Evolutionary conservation across 2,888 invertebrate species (phyloP).

Genomic region (Plagodis dolabraria): DNA sequence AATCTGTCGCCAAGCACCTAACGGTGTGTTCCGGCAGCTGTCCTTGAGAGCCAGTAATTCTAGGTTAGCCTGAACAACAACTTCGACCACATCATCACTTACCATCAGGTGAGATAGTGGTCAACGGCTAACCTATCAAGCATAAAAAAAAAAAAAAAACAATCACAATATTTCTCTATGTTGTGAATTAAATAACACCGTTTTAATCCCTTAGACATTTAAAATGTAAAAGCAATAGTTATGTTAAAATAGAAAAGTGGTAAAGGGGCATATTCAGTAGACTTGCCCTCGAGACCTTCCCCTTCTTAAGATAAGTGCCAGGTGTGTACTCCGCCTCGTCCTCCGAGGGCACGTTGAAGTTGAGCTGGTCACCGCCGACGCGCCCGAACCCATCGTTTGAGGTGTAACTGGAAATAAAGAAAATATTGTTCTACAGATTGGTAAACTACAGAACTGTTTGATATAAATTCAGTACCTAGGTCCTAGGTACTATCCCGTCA

Average conservation of each 20-base stretch:
- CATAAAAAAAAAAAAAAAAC: conserved; percentile 5
- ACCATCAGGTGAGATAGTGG: background rate
- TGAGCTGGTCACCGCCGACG: conserved; percentile 80
- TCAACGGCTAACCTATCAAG: too few species aligned
- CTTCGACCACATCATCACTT: too few species aligned
- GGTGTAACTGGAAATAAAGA: conserved; percentile 75
- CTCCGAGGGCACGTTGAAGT: conserved; percentile 88
- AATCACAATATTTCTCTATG: conserved; percentile 12
- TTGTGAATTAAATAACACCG: too few species aligned
- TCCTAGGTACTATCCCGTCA: too few species aligned
- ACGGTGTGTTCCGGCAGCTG: too few species aligned
- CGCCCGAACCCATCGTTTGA: conserved; percentile 80
- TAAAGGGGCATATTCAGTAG: conserved; percentile 74
- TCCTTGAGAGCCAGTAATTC: too few species aligned
- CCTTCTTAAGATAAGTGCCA: conserved; percentile 86
- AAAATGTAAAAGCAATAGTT: too few species aligned
- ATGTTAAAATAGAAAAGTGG: conserved; percentile 31
- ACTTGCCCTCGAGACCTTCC: conserved; percentile 88
- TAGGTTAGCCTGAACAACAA: too few species aligned
- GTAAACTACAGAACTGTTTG: too few species aligned
- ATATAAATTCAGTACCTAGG: too few species aligned
- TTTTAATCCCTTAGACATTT: too few species aligned
- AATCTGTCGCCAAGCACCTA: too few species aligned
- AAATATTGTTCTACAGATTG: background rate
- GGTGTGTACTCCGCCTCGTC: conserved; percentile 90